Evolutionary conservation across 30 jellyfish, hydroid and myxozoan species (phyloP).

Genomic region (Cassiopea andromeda): DNA sequence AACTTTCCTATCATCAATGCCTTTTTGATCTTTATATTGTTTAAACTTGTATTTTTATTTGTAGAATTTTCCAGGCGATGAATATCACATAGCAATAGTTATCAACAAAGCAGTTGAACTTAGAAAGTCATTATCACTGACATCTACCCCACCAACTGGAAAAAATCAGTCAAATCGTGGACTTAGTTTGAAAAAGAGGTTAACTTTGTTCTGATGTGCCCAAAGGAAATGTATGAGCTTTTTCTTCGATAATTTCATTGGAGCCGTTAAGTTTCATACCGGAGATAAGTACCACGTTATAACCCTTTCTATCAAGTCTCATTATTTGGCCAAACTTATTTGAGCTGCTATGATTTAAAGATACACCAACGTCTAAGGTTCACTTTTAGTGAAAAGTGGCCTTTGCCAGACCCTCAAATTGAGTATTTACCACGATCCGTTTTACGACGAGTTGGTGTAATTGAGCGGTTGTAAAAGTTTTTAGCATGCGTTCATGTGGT

Average conservation of each 20-base stretch:
- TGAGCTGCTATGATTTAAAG: no score
- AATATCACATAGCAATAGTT: conserved; percentile 85
- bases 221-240: not conserved
- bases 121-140: conserved; percentile 42
- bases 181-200: conserved; percentile 71
- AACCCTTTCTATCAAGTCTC: no score
- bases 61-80: conserved; percentile 95
- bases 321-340: no score
- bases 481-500: no score
- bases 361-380: no score
- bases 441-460: no score
- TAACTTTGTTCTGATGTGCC: conserved; percentile 31
- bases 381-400: no score
- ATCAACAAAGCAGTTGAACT: conserved; percentile 83
- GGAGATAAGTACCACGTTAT: no score
- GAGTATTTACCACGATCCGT: no score
- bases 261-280: not conserved
- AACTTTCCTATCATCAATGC: no score
- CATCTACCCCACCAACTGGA: conserved; percentile 70
- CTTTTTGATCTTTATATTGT: not conserved
- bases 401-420: no score
- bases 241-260: not conserved
- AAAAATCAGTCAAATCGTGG: conserved; percentile 78
- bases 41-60: not conserved
- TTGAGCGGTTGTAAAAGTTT: no score